phyloP scores from a whole-genome alignment of 2,888 invertebrate genomes.

The Rhagonycha fulva region DNA sequence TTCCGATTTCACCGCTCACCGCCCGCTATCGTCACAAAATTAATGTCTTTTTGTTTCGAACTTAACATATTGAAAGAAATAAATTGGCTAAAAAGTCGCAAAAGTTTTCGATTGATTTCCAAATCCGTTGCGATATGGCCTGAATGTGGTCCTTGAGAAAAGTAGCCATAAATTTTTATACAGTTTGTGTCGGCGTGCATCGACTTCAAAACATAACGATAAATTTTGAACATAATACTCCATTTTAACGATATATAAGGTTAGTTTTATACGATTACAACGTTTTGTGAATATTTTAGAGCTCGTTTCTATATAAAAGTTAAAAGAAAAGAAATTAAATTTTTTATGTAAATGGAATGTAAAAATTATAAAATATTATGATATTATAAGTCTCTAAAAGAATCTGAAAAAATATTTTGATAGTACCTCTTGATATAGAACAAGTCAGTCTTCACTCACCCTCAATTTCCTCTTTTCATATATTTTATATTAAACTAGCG shows the following conservation, averaged over 20 bases:
- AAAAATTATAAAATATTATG: slow-evolving; percentile 5
- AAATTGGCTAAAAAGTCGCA: slow-evolving; percentile 17
- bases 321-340: neutral
- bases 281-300: slow-evolving; percentile 10
- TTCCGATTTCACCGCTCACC: too few relatives aligned
- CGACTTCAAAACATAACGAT: slow-evolving; percentile 42
- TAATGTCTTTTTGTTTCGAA: too few relatives aligned
- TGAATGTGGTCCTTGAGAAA: slow-evolving; percentile 33
- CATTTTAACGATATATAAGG: slow-evolving; percentile 21
- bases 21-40: too few relatives aligned
- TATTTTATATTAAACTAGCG: slow-evolving; percentile 28
- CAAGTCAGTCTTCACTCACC: slow-evolving; percentile 21
- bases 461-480: slow-evolving; percentile 23
- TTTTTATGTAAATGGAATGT: neutral
- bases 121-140: slow-evolving; percentile 33
- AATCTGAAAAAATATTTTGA: slow-evolving; percentile 16
- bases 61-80: slow-evolving; percentile 29
- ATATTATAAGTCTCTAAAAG: slow-evolving; percentile 2
- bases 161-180: slow-evolving; percentile 46
- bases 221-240: slow-evolving; percentile 38
- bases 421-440: slow-evolving; percentile 17
- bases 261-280: slow-evolving; percentile 22
- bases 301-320: neutral
- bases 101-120: slow-evolving; percentile 30
- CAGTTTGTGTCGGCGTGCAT: slow-evolving; percentile 40